Percentiles rank a stretch among this genome's conserved stretches.
Evolutionary conservation across 2,797 vertebrate genomes (phyloP).

Genomic region (Falco peregrinus): DNA sequence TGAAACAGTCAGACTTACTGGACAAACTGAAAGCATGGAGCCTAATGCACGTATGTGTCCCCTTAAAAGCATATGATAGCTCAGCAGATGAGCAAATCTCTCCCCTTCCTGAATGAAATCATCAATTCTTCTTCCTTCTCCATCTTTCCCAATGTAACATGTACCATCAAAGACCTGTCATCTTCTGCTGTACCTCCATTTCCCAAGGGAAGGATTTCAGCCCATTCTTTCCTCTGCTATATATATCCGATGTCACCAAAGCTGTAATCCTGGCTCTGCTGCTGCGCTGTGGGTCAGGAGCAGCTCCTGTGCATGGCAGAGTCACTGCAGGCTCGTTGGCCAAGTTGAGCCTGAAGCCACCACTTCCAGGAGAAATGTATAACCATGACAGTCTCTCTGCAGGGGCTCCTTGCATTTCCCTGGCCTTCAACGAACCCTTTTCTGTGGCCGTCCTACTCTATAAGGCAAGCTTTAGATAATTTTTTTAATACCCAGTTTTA

Average conservation of each 20-base stretch:
- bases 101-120: not conserved
- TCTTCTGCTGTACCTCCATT: not conserved
- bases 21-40: not conserved
- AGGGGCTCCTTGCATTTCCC: not conserved
- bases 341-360: not conserved
- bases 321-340: not conserved
- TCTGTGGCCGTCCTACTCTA: not conserved
- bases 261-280: not conserved
- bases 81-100: not conserved
- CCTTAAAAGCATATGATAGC: fast-evolving
- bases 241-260: not conserved
- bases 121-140: not conserved
- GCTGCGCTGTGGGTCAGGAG: not conserved
- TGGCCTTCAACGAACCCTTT: not conserved
- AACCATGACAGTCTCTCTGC: not conserved
- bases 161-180: not conserved
- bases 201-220: not conserved
- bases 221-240: not conserved
- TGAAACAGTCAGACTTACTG: not conserved
- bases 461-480: not conserved
- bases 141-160: not conserved
- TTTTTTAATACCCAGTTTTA: not conserved
- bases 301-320: not conserved
- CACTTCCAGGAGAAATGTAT: not conserved
- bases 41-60: not conserved